A percentile compares a stretch with the other conserved stretches of the same genome.
Conservation (phyloP, 2,113 vertebrate genomes). For the Rhinogobius similis region DNA sequence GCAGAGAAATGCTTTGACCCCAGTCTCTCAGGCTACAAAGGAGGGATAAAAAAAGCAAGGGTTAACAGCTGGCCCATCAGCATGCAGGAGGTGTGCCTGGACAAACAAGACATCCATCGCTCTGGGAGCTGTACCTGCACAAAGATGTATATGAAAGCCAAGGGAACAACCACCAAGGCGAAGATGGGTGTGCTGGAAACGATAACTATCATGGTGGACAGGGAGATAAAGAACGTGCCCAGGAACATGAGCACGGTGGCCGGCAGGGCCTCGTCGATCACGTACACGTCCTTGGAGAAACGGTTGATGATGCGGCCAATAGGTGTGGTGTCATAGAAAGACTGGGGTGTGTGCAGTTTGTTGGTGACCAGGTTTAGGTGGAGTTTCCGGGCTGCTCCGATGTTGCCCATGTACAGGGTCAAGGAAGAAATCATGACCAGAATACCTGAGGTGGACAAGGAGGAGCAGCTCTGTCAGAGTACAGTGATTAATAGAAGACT, state of each 20-base stretch:
- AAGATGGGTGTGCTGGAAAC: slow-evolving; percentile 88
- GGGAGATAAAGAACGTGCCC: slow-evolving; percentile 80
- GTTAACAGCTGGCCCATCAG: slow-evolving; percentile 22
- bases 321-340: slow-evolving; percentile 95
- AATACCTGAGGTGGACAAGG: slow-evolving; percentile 74
- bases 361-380: slow-evolving; percentile 86
- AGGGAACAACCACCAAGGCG: slow-evolving; percentile 81
- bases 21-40: slow-evolving; percentile 31
- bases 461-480: slow-evolving; percentile 1
- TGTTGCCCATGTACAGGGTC: slow-evolving; percentile 85
- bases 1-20: slow-evolving; percentile 6
- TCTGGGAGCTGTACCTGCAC: slow-evolving; percentile 83
- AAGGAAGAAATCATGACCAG: slow-evolving; percentile 86
- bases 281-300: slow-evolving; percentile 93
- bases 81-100: slow-evolving; percentile 4
- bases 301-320: slow-evolving; percentile 93
- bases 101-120: slow-evolving; percentile 9
- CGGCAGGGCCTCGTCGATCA: slow-evolving; percentile 89
- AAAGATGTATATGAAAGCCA: slow-evolving; percentile 85
- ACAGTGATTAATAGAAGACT: slow-evolving; percentile 6
- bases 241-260: slow-evolving; percentile 88
- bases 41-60: slow-evolving; percentile 15
- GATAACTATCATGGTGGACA: slow-evolving; percentile 89
- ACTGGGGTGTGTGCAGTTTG: slow-evolving; percentile 89
- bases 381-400: slow-evolving; percentile 83